These are phyloP conservation scores for Anastrepha ludens DNA, from an alignment of 1,140 invertebrate species.

Conservation along the genomic window DNA sequence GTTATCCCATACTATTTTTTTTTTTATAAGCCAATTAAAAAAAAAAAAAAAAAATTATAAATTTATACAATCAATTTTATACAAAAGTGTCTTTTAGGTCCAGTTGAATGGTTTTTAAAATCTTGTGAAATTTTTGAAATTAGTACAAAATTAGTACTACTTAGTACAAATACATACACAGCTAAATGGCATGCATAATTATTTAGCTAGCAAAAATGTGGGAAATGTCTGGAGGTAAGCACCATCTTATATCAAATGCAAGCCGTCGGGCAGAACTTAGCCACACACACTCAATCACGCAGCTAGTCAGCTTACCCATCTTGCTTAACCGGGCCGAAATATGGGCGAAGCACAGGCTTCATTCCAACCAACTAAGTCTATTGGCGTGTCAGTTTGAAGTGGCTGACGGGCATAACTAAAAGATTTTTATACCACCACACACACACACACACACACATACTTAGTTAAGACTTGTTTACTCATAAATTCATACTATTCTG, in stretches of 20 bases:
- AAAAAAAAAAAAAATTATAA: no score
- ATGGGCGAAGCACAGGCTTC: not conserved
- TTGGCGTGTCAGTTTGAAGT: not conserved
- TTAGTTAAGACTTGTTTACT: not conserved
- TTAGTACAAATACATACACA: not conserved
- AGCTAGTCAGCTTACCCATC: not conserved
- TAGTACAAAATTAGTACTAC: no score
- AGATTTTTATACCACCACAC: not conserved
- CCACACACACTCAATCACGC: not conserved
- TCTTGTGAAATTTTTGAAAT: no score
- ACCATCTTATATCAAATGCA: not conserved
- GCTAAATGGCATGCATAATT: not conserved
- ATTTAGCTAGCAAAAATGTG: conserved; percentile 8
- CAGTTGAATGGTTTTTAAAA: no score
- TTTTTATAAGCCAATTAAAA: no score
- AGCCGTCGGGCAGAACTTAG: not conserved
- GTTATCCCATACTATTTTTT: no score
- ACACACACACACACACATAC: not conserved
- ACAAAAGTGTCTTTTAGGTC: no score
- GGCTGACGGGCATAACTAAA: conserved; percentile 32
- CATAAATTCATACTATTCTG: not conserved
- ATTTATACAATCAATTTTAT: no score
- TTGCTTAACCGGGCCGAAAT: not conserved
- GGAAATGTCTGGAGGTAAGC: not conserved
- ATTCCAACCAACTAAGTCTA: not conserved